Conservation (phyloP, 2,113 vertebrate species). For the Microcebus lehilahytsara region DNA sequence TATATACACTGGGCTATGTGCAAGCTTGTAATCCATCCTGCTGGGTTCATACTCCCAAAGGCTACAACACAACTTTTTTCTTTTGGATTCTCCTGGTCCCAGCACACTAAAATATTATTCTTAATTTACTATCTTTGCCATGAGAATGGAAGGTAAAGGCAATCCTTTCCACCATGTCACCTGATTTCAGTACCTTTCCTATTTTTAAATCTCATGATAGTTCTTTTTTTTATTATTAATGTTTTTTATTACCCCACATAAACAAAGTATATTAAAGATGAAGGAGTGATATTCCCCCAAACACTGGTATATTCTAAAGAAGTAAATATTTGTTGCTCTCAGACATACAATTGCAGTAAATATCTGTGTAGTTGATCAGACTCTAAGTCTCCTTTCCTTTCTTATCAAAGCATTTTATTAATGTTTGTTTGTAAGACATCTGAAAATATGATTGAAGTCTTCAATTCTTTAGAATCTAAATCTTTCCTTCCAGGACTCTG, state of each 20-base stretch:
- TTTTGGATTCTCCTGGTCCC: neutral
- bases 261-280: neutral
- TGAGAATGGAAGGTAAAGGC: accelerated
- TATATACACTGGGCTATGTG: neutral
- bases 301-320: neutral
- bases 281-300: neutral
- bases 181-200: neutral
- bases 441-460: neutral
- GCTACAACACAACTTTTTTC: neutral
- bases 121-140: neutral
- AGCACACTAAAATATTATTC: neutral
- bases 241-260: neutral
- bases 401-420: neutral
- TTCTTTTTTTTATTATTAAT: neutral
- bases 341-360: neutral
- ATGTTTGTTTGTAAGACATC: neutral
- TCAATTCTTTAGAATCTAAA: neutral
- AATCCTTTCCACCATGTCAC: neutral
- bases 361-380: neutral
- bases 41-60: neutral
- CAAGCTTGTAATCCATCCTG: neutral
- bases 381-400: neutral
- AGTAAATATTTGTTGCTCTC: neutral
- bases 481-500: neutral
- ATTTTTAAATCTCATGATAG: neutral